These are phyloP conservation scores for Prochilodus magdalenae DNA, from an alignment of 2,113 vertebrate genomes.

Conservation along the genomic window DNA sequence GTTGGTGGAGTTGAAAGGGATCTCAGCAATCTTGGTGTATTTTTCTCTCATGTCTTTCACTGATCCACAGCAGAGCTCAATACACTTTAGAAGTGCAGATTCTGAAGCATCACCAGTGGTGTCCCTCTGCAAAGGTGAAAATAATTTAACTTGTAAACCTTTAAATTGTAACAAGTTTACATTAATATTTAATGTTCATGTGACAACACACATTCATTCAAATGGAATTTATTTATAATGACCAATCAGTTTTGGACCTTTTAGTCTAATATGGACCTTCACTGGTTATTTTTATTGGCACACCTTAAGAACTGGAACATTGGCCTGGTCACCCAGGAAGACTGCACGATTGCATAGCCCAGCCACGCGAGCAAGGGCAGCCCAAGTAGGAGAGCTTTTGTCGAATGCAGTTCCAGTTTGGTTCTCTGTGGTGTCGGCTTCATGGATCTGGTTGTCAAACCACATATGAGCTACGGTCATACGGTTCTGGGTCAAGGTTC, in stretches of 20 bases:
- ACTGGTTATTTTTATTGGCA: neutral
- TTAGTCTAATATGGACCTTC: neutral
- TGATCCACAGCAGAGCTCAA: constrained; percentile 91
- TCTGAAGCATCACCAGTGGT: constrained; percentile 90
- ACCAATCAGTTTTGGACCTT: no score
- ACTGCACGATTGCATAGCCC: constrained; percentile 85
- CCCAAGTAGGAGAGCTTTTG: constrained; percentile 82
- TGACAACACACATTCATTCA: neutral
- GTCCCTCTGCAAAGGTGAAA: constrained; percentile 76
- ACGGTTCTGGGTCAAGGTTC: constrained; percentile 93
- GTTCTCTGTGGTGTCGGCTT: constrained; percentile 91
- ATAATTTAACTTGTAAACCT: neutral
- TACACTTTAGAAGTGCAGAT: constrained; percentile 92
- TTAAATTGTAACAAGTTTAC: no score
- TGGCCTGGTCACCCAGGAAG: constrained; percentile 81
- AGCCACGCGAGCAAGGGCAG: constrained; percentile 79
- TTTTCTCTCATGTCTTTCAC: constrained; percentile 87
- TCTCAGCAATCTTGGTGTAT: constrained; percentile 84
- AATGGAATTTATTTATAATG: neutral
- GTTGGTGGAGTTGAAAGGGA: constrained; percentile 95
- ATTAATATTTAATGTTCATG: neutral
- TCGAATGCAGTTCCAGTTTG: constrained; percentile 83
- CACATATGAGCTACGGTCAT: constrained; percentile 98
- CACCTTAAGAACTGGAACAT: constrained; percentile 84
- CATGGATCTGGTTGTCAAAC: constrained; percentile 95